phyloP scores from a whole-genome alignment of 2,113 vertebrate genomes.

The Numida meleagris region DNA sequence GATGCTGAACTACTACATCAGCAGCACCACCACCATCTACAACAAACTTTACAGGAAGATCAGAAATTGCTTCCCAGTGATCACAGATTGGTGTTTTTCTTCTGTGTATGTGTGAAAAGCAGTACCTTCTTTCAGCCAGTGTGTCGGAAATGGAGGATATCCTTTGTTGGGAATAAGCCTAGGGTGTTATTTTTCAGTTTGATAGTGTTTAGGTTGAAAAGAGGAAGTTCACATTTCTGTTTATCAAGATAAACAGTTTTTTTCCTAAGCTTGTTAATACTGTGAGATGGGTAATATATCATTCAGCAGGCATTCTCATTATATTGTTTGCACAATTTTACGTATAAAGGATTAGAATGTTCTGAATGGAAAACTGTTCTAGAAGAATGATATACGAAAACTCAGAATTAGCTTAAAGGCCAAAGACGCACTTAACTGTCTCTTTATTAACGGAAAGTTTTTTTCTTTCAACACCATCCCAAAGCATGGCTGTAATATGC shows the following conservation, averaged over 20 bases:
- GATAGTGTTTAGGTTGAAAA: slow-evolving; percentile 67
- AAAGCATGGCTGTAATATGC: neutral
- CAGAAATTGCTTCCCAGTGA: slow-evolving; percentile 67
- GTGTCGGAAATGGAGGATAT: slow-evolving; percentile 79
- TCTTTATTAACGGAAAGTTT: neutral
- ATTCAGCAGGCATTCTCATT: neutral
- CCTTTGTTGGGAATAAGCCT: slow-evolving; percentile 73
- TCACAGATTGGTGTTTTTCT: slow-evolving; percentile 35
- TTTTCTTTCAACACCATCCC: neutral
- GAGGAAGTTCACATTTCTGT: slow-evolving; percentile 77
- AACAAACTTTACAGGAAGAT: slow-evolving; percentile 66
- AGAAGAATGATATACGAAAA: neutral
- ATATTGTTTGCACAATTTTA: neutral
- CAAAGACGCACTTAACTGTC: neutral
- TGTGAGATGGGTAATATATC: neutral
- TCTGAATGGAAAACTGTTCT: neutral
- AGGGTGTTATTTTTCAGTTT: slow-evolving; percentile 45
- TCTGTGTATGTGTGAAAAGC: neutral
- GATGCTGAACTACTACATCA: neutral
- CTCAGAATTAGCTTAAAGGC: neutral
- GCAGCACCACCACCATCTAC: neutral
- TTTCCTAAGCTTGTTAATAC: slow-evolving; percentile 38
- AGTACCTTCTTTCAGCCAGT: slow-evolving; percentile 27
- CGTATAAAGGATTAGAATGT: neutral
- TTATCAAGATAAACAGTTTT: slow-evolving; percentile 68